phyloP scores from a whole-genome alignment of 2,113 vertebrate genomes.

The Benitochromis conjunctus region DNA sequence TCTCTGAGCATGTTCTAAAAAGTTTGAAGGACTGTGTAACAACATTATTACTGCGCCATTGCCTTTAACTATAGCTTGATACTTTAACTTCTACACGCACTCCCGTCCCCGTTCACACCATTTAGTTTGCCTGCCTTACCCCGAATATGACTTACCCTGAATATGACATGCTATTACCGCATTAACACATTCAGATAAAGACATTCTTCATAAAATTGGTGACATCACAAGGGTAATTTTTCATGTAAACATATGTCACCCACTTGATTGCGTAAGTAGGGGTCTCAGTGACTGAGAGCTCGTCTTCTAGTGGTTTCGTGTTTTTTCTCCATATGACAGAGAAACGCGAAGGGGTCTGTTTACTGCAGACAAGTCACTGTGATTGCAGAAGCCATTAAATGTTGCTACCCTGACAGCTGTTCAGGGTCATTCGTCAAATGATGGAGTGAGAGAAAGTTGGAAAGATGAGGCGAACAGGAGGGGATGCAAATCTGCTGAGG shows the following conservation, averaged over 20 bases:
- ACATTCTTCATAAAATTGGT: background rate
- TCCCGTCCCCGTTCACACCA: background rate
- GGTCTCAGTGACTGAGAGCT: background rate
- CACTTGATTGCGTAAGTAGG: background rate
- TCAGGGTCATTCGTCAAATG: slow-evolving; percentile 61
- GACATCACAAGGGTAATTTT: background rate
- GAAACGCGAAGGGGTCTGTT: slow-evolving; percentile 8
- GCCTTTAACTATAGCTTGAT: background rate
- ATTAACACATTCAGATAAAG: background rate
- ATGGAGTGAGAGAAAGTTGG: slow-evolving; percentile 51
- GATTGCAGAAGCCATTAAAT: slow-evolving; percentile 59
- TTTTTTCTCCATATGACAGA: background rate
- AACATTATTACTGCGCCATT: background rate
- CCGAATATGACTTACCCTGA: background rate
- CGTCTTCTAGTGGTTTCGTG: background rate
- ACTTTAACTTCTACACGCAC: background rate
- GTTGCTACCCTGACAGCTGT: slow-evolving; percentile 58
- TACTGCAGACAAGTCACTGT: slow-evolving; percentile 42
- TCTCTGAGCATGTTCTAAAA: background rate
- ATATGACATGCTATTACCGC: background rate
- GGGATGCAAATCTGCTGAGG: slow-evolving; percentile 60
- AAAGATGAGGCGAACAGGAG: slow-evolving; percentile 46
- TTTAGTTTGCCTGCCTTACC: background rate
- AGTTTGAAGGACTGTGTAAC: background rate
- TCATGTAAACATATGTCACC: background rate